phyloP scores from a whole-genome alignment of 2,113 vertebrate genomes.

The Solea senegalensis region DNA sequence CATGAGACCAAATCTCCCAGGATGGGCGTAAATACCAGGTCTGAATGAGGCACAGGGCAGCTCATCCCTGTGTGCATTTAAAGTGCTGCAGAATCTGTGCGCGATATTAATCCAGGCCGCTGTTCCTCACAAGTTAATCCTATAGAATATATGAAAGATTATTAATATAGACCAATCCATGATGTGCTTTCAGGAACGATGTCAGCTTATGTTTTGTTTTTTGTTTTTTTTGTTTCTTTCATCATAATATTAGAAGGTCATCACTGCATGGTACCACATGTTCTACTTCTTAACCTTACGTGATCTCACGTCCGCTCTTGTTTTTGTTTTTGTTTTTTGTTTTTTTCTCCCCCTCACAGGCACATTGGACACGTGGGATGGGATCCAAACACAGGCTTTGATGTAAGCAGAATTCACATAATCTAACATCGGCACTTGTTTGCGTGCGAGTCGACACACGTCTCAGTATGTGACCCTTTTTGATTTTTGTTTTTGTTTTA shows the following conservation, averaged over 20 bases:
- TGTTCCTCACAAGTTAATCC: background rate
- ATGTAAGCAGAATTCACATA: constrained; percentile 85
- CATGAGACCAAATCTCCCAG: too few species aligned
- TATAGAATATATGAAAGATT: constrained; percentile 15
- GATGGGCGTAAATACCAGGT: too few species aligned
- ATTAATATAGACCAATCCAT: constrained; percentile 16
- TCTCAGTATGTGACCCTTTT: background rate
- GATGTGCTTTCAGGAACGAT: constrained; percentile 23
- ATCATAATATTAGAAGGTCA: background rate
- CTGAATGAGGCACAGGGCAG: background rate
- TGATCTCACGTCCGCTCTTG: background rate
- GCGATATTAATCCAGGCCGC: constrained; percentile 28
- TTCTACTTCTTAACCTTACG: background rate
- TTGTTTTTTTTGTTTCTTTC: background rate
- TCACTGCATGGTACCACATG: too few species aligned
- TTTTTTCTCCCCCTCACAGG: constrained; percentile 67
- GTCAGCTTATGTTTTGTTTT: background rate
- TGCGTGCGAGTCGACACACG: background rate
- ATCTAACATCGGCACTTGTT: background rate
- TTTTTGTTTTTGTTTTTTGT: background rate
- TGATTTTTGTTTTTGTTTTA: too few species aligned
- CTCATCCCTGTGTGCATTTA: background rate
- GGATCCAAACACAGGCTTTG: constrained; percentile 99
- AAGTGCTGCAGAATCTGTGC: constrained; percentile 6
- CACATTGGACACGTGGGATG: constrained; percentile 98